phyloP scores from a whole-genome alignment of 2,113 vertebrate species.

The Otis tarda region DNA sequence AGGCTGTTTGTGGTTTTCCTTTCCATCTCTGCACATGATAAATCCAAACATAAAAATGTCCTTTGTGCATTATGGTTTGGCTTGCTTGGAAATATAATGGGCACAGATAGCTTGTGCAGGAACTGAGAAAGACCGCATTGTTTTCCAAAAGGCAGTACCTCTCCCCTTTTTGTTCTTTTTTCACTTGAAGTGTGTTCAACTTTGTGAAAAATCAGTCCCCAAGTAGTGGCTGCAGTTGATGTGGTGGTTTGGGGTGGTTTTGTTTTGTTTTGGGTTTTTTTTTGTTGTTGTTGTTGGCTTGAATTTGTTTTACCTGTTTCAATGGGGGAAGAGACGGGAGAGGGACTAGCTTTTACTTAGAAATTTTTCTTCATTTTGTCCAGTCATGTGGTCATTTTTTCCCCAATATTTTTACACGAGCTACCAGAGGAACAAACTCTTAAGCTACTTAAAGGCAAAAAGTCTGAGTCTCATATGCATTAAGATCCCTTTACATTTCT shows the following conservation, averaged over 20 bases:
- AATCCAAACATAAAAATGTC: not conserved
- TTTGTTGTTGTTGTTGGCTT: not conserved
- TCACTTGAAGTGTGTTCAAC: not conserved
- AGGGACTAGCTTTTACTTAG: not conserved
- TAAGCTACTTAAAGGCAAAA: not conserved
- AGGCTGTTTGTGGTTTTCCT: not conserved
- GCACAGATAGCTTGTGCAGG: not conserved
- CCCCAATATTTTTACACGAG: not conserved
- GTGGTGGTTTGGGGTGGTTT: fast-evolving
- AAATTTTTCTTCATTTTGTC: not conserved
- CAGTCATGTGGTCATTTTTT: not conserved
- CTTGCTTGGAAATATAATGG: not conserved
- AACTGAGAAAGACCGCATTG: not conserved
- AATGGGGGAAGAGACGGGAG: not conserved
- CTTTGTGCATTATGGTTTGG: not conserved
- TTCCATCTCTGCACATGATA: not conserved
- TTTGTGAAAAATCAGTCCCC: not conserved
- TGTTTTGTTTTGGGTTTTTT: not conserved
- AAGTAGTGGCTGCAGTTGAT: not conserved
- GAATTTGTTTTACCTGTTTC: not conserved
- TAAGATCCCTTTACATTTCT: not conserved
- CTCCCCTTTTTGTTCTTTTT: not conserved
- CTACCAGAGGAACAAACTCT: not conserved
- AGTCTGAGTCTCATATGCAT: not conserved
- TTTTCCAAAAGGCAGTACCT: not conserved